Conservation (phyloP, 2,113 vertebrate genomes). For the Dasyprocta punctata region DNA sequence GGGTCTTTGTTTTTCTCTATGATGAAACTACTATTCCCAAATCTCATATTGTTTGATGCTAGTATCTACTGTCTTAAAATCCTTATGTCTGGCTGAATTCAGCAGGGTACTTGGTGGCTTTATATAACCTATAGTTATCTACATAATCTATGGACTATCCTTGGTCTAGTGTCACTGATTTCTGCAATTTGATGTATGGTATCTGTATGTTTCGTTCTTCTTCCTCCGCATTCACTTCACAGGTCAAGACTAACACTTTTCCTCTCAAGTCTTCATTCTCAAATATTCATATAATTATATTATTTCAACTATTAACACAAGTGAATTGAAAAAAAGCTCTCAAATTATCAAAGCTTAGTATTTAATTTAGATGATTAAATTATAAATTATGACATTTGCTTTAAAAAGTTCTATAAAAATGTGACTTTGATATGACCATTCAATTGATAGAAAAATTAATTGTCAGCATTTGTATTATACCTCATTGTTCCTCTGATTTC, state of each 20-base stretch:
- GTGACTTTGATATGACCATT: neutral
- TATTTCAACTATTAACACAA: neutral
- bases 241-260: neutral
- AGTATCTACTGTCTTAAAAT: neutral
- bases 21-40: neutral
- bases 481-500: neutral
- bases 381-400: neutral
- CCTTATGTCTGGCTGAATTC: neutral
- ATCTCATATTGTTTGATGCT: neutral
- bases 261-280: neutral
- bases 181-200: neutral
- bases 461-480: neutral
- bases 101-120: neutral
- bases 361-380: constrained; percentile 17
- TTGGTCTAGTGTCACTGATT: neutral
- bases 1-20: neutral
- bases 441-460: neutral
- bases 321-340: neutral
- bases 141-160: rapidly evolving
- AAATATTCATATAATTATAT: neutral
- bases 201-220: neutral
- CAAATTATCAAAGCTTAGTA: neutral
- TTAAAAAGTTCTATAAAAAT: constrained; percentile 3
- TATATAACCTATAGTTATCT: neutral
- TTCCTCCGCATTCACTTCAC: neutral